Evolutionary conservation across 2,113 vertebrate species (phyloP).

Genomic region (Xenus cinereus): DNA sequence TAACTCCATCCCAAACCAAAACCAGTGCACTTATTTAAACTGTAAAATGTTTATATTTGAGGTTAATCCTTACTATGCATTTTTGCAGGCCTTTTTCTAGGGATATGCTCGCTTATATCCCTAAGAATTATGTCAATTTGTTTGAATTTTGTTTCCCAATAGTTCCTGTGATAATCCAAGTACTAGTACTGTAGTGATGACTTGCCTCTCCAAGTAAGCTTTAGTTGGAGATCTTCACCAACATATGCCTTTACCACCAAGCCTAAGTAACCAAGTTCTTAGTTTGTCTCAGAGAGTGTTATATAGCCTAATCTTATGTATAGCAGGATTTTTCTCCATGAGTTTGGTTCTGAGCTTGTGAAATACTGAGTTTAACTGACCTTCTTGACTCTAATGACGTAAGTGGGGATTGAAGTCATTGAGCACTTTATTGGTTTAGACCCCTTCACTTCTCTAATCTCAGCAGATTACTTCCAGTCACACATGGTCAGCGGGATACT

Average conservation of each 20-base stretch:
- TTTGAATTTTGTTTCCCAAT: neutral
- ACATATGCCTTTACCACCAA: neutral
- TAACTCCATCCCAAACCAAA: neutral
- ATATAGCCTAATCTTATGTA: neutral
- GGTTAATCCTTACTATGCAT: neutral
- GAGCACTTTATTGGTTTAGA: conserved; percentile 39
- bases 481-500: conserved; percentile 26
- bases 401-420: neutral
- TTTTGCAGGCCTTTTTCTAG: neutral
- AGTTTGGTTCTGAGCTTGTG: neutral
- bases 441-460: conserved; percentile 31
- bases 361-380: conserved; percentile 17
- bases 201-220: neutral
- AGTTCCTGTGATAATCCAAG: neutral
- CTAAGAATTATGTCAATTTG: neutral
- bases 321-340: neutral
- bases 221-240: neutral
- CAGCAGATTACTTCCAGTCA: conserved; percentile 31
- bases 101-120: neutral
- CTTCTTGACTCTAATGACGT: neutral
- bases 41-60: neutral
- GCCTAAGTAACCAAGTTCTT: neutral
- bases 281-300: neutral
- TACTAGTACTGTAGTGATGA: neutral
- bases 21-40: neutral